phyloP scores from a whole-genome alignment of 2,888 invertebrate genomes.

The Xylocampa areola region DNA sequence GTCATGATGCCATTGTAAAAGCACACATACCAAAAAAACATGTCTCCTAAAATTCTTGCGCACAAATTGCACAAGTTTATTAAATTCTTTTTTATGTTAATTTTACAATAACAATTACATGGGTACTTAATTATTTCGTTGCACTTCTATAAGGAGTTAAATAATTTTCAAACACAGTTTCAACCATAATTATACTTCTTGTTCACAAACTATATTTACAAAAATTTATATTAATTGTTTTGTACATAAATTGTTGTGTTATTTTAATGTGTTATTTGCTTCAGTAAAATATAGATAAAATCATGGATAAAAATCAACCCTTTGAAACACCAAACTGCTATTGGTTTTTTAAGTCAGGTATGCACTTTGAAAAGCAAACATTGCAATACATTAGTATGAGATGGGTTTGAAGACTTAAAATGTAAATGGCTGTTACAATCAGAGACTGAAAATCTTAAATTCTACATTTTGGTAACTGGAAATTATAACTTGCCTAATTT shows the following conservation, averaged over 20 bases:
- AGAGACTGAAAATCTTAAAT: constrained; percentile 45
- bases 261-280: constrained; percentile 46
- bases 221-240: constrained; percentile 49
- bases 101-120: too few species aligned
- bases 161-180: constrained; percentile 28
- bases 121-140: too few species aligned
- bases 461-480: too few species aligned
- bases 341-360: constrained; percentile 3
- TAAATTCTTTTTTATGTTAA: too few species aligned
- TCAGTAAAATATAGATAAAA: constrained; percentile 34
- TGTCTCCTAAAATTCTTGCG: constrained; percentile 34
- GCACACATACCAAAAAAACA: constrained; percentile 61
- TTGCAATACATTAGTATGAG: constrained; percentile 19
- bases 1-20: constrained; percentile 66
- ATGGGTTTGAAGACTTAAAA: constrained; percentile 18
- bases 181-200: constrained; percentile 20
- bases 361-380: constrained; percentile 8
- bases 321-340: constrained; percentile 11
- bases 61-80: constrained; percentile 58
- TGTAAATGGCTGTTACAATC: constrained; percentile 31
- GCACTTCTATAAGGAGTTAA: constrained; percentile 49
- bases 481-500: constrained; percentile 29
- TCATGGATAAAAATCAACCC: constrained; percentile 28
- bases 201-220: constrained; percentile 35
- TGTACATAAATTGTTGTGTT: constrained; percentile 53